Conservation (phyloP, 2,888 invertebrate genomes). For the Drosophila koepferae region DNA sequence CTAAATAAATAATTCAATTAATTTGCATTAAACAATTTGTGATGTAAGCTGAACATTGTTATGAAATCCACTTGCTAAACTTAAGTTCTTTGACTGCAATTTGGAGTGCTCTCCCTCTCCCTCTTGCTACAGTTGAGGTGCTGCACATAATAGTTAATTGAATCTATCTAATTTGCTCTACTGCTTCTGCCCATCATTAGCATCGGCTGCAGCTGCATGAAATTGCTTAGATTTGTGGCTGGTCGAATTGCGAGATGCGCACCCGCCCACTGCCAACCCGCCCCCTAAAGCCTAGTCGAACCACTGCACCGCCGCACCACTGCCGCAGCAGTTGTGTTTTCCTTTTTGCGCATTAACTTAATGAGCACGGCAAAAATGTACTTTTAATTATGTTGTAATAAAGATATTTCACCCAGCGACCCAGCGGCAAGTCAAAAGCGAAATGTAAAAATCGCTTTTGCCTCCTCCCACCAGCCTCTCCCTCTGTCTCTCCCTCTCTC, state of each 20-base stretch:
- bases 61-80: neutral
- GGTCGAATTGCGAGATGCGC: neutral
- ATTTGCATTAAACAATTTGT: neutral
- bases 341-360: conserved; percentile 61
- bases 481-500: neutral
- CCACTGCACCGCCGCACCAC: conserved; percentile 1
- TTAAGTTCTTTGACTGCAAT: neutral
- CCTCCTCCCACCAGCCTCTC: neutral
- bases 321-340: conserved; percentile 17
- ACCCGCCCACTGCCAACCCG: neutral
- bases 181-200: conserved; percentile 11
- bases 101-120: too few species aligned
- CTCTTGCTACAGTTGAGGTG: neutral
- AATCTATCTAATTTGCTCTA: conserved; percentile 3
- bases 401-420: conserved; percentile 39
- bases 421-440: conserved; percentile 24
- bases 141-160: neutral
- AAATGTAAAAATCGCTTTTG: conserved; percentile 36
- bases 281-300: conserved; percentile 1
- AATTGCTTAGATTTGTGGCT: conserved; percentile 1
- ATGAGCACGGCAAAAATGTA: conserved; percentile 59
- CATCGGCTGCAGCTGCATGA: neutral
- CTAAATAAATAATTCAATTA: conserved; percentile 20
- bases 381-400: conserved; percentile 70
- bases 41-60: neutral